A percentile compares a stretch with the other conserved stretches of the same genome.
Evolutionary conservation across 2,888 invertebrate genomes (phyloP).

Genomic region (Dendrolimus pini): DNA sequence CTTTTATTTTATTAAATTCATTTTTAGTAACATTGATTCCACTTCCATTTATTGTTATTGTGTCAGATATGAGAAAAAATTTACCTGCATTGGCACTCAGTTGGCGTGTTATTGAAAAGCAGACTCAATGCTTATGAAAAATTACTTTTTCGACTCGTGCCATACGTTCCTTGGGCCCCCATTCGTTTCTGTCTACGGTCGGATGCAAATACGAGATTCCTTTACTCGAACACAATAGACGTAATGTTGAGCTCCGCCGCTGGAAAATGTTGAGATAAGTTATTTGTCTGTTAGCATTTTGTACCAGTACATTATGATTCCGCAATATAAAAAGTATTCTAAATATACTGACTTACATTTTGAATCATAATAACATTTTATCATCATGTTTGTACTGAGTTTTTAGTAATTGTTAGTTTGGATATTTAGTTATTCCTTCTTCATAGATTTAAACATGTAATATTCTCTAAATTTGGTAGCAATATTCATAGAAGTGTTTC

Average conservation of each 20-base stretch:
- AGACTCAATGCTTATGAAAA: conserved; percentile 52
- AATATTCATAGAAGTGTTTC: no score
- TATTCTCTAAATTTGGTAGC: no score
- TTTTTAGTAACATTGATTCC: not conserved
- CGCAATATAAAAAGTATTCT: conserved; percentile 6
- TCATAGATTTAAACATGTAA: no score
- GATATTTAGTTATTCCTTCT: no score
- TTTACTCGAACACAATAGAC: conserved; percentile 56
- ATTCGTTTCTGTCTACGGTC: conserved; percentile 41
- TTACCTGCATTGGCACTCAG: conserved; percentile 25
- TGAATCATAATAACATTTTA: no score
- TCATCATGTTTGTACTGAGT: no score
- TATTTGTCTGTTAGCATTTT: conserved; percentile 54
- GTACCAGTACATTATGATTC: conserved; percentile 33
- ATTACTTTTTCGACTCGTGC: conserved; percentile 51
- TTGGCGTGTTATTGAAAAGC: conserved; percentile 52
- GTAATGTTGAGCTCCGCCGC: conserved; percentile 47
- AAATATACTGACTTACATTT: not conserved
- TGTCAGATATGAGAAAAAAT: not conserved
- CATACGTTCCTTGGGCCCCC: conserved; percentile 38
- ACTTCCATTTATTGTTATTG: not conserved
- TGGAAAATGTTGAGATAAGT: conserved; percentile 61
- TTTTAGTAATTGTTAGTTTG: no score
- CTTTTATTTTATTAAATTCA: not conserved
- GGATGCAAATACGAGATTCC: conserved; percentile 64